Evolutionary conservation across 2,888 invertebrate species (phyloP).

Genomic region (Acrobasis repandana): DNA sequence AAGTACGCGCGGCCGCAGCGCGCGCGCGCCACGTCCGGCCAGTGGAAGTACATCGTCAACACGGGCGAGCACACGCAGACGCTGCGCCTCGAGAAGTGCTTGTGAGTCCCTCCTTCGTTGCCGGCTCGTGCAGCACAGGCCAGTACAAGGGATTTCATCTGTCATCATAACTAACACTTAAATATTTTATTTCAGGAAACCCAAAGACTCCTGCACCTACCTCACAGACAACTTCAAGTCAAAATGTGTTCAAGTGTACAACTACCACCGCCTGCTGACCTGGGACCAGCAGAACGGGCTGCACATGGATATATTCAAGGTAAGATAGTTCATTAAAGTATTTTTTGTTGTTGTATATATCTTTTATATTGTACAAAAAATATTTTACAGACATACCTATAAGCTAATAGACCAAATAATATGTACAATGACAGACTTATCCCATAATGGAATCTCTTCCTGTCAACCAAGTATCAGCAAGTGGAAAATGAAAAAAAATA

Average conservation of each 20-base stretch:
- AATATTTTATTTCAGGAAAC: conserved; percentile 80
- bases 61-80: conserved; percentile 93
- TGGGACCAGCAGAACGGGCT: conserved; percentile 91
- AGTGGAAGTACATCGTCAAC: conserved; percentile 94
- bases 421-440: too few species aligned
- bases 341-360: too few species aligned
- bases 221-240: conserved; percentile 91
- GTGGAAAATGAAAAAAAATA: too few species aligned
- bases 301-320: conserved; percentile 93
- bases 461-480: too few species aligned
- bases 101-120: conserved; percentile 75
- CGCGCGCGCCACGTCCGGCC: conserved; percentile 90
- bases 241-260: conserved; percentile 91
- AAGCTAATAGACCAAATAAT: too few species aligned
- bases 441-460: too few species aligned
- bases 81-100: conserved; percentile 90
- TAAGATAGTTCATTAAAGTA: conserved; percentile 46
- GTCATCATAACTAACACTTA: background rate
- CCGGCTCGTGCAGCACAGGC: too few species aligned
- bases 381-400: too few species aligned
- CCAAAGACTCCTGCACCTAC: conserved; percentile 89
- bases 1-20: conserved; percentile 91
- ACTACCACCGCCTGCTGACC: conserved; percentile 90
- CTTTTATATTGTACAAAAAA: too few species aligned
- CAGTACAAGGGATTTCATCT: too few species aligned